phyloP scores from a whole-genome alignment of 2,888 invertebrate genomes.

The Tillus elongatus region DNA sequence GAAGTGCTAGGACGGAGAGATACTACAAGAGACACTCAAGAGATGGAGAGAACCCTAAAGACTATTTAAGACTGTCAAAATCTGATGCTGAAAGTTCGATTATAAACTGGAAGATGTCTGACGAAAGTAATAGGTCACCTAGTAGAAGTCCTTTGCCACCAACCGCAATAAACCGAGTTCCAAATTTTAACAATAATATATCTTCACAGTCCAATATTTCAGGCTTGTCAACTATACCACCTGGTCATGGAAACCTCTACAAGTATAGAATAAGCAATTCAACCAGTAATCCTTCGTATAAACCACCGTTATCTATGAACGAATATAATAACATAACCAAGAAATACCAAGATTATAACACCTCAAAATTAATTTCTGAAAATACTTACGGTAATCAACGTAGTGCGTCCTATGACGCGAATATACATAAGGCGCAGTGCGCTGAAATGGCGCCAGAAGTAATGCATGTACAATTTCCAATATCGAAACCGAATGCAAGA shows the following conservation, averaged over 20 bases:
- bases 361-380: slow-evolving; percentile 10
- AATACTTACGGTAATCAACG: slow-evolving; percentile 27
- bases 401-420: slow-evolving; percentile 37
- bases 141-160: slow-evolving; percentile 32
- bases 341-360: slow-evolving; percentile 14
- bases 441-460: slow-evolving; percentile 27
- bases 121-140: slow-evolving; percentile 28
- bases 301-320: slow-evolving; percentile 32
- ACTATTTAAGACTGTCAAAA: slow-evolving; percentile 31
- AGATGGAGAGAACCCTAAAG: slow-evolving; percentile 53
- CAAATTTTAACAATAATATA: slow-evolving; percentile 25
- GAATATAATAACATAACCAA: slow-evolving; percentile 29
- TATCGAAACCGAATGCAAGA: slow-evolving; percentile 27
- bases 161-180: too few species aligned
- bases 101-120: slow-evolving; percentile 23
- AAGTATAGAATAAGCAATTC: slow-evolving; percentile 33
- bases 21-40: slow-evolving; percentile 67
- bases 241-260: slow-evolving; percentile 32
- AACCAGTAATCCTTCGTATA: slow-evolving; percentile 32
- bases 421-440: slow-evolving; percentile 34
- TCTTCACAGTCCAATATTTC: slow-evolving; percentile 28
- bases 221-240: slow-evolving; percentile 38
- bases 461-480: slow-evolving; percentile 34
- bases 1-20: slow-evolving; percentile 70
- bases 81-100: slow-evolving; percentile 32